Conservation (phyloP, 2,113 vertebrate species). For the Propithecus coquereli region DNA sequence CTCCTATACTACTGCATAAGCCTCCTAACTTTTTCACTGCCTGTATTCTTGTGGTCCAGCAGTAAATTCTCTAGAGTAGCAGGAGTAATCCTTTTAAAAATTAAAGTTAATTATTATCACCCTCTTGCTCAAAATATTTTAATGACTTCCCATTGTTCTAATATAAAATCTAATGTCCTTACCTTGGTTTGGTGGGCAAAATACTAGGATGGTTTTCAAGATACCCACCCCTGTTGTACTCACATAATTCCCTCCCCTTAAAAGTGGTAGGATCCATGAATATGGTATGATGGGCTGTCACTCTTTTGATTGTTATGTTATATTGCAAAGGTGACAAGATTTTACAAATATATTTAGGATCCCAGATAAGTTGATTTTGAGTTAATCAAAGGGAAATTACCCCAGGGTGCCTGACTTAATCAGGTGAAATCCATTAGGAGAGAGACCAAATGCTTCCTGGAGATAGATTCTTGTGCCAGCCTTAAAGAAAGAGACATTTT, state of each 20-base stretch:
- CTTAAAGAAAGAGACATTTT: background rate
- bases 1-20: background rate
- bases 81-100: background rate
- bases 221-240: too few species aligned
- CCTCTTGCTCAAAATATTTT: background rate
- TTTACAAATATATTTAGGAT: background rate
- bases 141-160: background rate
- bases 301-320: background rate
- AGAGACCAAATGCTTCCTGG: background rate
- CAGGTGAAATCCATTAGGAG: background rate
- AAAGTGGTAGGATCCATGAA: background rate
- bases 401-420: background rate
- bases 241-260: background rate
- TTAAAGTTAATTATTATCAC: background rate
- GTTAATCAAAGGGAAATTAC: background rate
- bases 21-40: background rate
- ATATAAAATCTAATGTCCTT: background rate
- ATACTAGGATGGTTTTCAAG: background rate
- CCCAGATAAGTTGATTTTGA: background rate
- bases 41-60: background rate
- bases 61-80: background rate
- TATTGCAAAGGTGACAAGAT: background rate
- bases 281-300: fast-evolving
- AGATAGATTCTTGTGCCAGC: background rate
- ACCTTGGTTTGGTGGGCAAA: background rate